Percentiles rank a stretch among this genome's conserved stretches.
Conservation (phyloP, 2,888 invertebrate species). For the Siphlonurus alternatus region DNA sequence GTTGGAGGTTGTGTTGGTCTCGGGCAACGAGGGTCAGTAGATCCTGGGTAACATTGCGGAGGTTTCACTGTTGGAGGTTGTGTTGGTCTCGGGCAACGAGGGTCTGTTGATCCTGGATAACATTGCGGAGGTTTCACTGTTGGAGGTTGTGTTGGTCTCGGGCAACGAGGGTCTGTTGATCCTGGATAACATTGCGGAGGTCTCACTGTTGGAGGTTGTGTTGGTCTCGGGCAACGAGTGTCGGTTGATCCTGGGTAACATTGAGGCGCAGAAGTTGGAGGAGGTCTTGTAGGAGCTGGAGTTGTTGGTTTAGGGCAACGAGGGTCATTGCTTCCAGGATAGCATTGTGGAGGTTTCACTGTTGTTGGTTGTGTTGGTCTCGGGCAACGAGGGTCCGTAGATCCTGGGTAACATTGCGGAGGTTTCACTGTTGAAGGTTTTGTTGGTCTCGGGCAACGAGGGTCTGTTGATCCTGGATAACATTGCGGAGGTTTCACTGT, state of each 20-base stretch:
- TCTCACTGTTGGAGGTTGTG: not conserved
- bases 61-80: not conserved
- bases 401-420: constrained; percentile 14
- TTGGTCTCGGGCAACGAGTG: too few species aligned
- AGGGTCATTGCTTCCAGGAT: constrained; percentile 15
- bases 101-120: constrained; percentile 20
- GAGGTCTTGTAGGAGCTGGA: too few species aligned
- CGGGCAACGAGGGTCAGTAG: constrained; percentile 15
- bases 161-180: too few species aligned
- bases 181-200: constrained; percentile 15
- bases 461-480: constrained; percentile 19
- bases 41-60: constrained; percentile 12
- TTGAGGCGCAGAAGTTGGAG: constrained; percentile 21
- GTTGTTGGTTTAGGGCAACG: constrained; percentile 6
- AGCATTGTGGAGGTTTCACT: constrained; percentile 25
- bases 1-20: too few species aligned
- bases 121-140: constrained; percentile 16
- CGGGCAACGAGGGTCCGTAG: constrained; percentile 17
- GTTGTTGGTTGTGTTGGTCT: constrained; percentile 19
- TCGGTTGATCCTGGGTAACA: constrained; percentile 17
- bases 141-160: constrained; percentile 15
- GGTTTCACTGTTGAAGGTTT: constrained; percentile 12
- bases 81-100: constrained; percentile 21
- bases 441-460: constrained; percentile 13
- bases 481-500: constrained; percentile 15